Percentiles rank a stretch among this genome's conserved stretches.
Evolutionary conservation across 2,113 vertebrate species (phyloP).

Genomic region (Myrmecobius fasciatus): DNA sequence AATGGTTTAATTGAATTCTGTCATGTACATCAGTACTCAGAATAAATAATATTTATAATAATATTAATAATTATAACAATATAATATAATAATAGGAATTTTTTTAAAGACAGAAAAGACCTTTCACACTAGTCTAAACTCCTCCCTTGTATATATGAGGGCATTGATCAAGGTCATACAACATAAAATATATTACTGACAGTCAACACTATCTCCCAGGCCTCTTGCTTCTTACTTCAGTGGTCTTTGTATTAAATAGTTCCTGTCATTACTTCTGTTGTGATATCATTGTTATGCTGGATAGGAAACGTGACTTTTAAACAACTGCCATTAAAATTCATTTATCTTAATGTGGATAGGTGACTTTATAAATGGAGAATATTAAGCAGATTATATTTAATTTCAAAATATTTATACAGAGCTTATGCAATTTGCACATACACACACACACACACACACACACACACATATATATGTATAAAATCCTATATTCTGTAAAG

Average conservation of each 20-base stretch:
- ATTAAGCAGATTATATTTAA: conserved; percentile 41
- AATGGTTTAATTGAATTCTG: not conserved
- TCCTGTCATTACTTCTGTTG: not conserved
- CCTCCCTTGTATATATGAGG: not conserved
- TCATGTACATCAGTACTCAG: not conserved
- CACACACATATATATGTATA: too few species aligned
- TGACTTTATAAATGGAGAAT: conserved; percentile 38
- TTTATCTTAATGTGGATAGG: conserved; percentile 30
- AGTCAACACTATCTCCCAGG: not conserved
- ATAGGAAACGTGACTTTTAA: conserved; percentile 4
- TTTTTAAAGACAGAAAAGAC: not conserved
- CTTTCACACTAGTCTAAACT: not conserved
- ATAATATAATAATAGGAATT: not conserved
- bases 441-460: too few species aligned
- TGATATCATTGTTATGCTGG: conserved; percentile 2
- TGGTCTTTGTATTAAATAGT: not conserved
- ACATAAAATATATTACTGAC: not conserved
- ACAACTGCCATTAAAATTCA: conserved; percentile 34
- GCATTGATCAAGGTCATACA: not conserved
- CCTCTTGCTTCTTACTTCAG: not conserved
- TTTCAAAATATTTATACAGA: conserved; percentile 52
- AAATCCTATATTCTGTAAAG: conserved; percentile 17
- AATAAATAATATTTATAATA: not conserved
- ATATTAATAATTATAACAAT: too few species aligned
- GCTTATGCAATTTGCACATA: conserved; percentile 38